phyloP scores from a whole-genome alignment of 2,113 vertebrate species.

The Emydocephalus ijimae region DNA sequence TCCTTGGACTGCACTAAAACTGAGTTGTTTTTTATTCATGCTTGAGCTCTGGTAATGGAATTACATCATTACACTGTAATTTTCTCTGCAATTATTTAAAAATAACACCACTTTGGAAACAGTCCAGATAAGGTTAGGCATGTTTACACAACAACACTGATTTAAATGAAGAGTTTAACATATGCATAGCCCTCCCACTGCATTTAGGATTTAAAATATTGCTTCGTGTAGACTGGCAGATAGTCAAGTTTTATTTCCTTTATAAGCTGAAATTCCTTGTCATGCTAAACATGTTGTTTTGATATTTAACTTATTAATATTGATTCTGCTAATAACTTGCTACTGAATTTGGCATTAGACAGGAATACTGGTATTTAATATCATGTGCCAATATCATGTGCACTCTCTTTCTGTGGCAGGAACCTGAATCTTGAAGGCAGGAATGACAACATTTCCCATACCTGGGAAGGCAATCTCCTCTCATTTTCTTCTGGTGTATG shows the following conservation, averaged over 20 bases:
- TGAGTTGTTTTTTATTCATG: background rate
- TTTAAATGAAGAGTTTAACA: background rate
- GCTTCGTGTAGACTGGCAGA: background rate
- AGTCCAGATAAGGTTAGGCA: background rate
- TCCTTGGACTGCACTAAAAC: background rate
- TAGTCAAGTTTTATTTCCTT: background rate
- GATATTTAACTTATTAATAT: constrained; percentile 6
- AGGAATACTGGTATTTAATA: background rate
- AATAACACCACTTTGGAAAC: background rate
- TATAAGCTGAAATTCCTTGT: background rate
- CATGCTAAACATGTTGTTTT: background rate
- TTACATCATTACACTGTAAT: background rate
- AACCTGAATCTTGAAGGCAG: background rate
- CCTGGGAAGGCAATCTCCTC: background rate
- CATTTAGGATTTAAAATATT: background rate
- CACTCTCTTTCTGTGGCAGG: background rate
- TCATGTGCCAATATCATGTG: background rate
- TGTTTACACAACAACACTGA: background rate
- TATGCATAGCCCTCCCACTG: background rate
- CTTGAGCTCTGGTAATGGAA: background rate
- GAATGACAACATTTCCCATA: background rate
- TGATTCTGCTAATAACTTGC: background rate
- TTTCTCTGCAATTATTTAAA: background rate
- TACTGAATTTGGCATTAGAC: background rate
- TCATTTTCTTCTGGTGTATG: background rate